These are phyloP conservation scores for Cyanistes caeruleus DNA, from an alignment of 2,113 vertebrate species.

Conservation along the genomic window DNA sequence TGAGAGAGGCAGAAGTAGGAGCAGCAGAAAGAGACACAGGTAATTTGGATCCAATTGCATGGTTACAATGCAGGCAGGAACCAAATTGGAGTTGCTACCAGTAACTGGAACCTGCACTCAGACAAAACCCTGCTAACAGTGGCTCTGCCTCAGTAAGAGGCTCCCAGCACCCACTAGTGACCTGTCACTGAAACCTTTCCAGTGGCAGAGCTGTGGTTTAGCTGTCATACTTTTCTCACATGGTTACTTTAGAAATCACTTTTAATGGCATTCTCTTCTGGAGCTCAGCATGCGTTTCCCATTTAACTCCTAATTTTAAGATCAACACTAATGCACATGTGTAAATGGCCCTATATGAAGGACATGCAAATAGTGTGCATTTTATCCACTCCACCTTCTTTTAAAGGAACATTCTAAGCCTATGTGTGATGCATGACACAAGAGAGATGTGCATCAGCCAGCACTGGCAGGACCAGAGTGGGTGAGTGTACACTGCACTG, in stretches of 20 bases:
- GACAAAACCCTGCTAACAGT: background rate
- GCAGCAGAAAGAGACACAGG: background rate
- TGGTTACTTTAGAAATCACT: background rate
- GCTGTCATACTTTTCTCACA: background rate
- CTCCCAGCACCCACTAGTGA: background rate
- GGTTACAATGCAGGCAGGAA: background rate
- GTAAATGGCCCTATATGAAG: background rate
- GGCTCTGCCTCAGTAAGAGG: background rate
- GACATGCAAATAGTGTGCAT: background rate
- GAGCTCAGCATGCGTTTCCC: background rate
- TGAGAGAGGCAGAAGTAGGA: background rate
- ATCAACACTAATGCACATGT: background rate
- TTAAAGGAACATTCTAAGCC: background rate
- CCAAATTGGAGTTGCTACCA: background rate
- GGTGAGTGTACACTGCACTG: accelerated
- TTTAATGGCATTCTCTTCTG: background rate
- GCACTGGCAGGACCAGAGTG: background rate
- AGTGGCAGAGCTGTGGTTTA: background rate
- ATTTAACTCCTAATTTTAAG: background rate
- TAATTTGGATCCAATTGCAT: background rate
- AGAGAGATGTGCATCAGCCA: background rate
- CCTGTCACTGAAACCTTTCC: background rate
- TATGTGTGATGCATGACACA: background rate
- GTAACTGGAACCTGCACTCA: background rate
- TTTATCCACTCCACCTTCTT: background rate